Conservation (phyloP, 2,113 vertebrate species). For the Austrofundulus limnaeus region DNA sequence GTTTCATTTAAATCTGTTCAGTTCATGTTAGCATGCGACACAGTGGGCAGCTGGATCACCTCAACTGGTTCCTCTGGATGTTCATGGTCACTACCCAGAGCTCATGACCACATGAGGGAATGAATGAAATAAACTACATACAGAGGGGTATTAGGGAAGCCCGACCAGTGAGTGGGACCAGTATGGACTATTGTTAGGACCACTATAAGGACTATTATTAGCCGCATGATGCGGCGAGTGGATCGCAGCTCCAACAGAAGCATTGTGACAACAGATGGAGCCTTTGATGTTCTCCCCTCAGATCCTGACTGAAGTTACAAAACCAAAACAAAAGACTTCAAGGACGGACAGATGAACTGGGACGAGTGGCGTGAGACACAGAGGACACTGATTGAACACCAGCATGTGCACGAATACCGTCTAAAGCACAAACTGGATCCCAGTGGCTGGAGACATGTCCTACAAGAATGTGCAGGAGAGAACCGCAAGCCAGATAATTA, state of each 20-base stretch:
- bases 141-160: slow-evolving; percentile 56
- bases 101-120: too few species aligned
- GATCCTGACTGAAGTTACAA: slow-evolving; percentile 61
- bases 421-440: slow-evolving; percentile 63
- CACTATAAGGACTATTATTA: slow-evolving; percentile 53
- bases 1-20: too few species aligned
- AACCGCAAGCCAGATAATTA: slow-evolving; percentile 22
- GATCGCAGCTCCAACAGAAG: slow-evolving; percentile 27
- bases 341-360: neutral
- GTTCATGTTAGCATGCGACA: too few species aligned
- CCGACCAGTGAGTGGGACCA: slow-evolving; percentile 27
- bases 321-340: slow-evolving; percentile 26
- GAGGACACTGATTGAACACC: slow-evolving; percentile 20
- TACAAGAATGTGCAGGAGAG: slow-evolving; percentile 48
- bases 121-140: too few species aligned
- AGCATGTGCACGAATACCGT: slow-evolving; percentile 16
- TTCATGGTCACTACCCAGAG: too few species aligned
- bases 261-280: slow-evolving; percentile 57
- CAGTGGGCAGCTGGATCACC: too few species aligned
- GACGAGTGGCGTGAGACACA: neutral
- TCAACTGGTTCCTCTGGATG: too few species aligned
- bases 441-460: slow-evolving; percentile 47
- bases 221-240: slow-evolving; percentile 14
- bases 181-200: slow-evolving; percentile 2
- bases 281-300: slow-evolving; percentile 48